Evolutionary conservation across 2,888 invertebrate species (phyloP), one percentile per base, ranked within the genome.

Genomic region (Isoperla grammatica): DNA sequence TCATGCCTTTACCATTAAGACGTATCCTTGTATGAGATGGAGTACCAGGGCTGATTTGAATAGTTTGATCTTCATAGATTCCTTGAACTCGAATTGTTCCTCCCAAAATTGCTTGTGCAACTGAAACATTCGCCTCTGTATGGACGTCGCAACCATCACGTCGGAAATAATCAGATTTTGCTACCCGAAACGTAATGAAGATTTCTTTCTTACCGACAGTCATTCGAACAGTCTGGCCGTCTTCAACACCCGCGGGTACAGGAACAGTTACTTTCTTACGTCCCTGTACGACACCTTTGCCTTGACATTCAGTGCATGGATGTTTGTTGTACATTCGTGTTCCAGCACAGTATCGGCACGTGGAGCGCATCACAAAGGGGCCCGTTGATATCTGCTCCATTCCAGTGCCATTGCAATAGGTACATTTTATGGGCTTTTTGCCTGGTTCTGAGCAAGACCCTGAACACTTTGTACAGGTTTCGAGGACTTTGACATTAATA

Each of bases 211-310:
- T 71, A 12, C 95, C 96, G 1, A 98, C 88, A 5, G 89, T 82
- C 88, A 99, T 90, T 58, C 98, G 84, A 3, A 99, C 87, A 0
- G 96, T 96, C 75, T 99, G 98, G 0, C 97, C 97, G 73, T 99
- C 93, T 73, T 98, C 96, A 6, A 99, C 93, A 17, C 93, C 94
- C 62, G 84, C 95, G 9, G 99, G 99, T 2, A 99, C 95, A 0
- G 96, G 95, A 0, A 99, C 92, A 0, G 88, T 90, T 1, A 98
- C 81, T 70, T 85, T 89, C 72, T 88, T 91, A 35, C 91, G 83
- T 78, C 96, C 94, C 0, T 95, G 88, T 74, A 86, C 83, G 69
- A 86, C 86, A 0, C 96, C 99, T 74, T 94, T 95, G 35, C 95
- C 99, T 68, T 90, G 87, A 72, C 99, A 99, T 70, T 95, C 95